Percentiles rank a stretch among this genome's conserved stretches.
These are phyloP conservation scores for Onthophagus sagittarius DNA, from an alignment of 2,888 invertebrate genomes.

Conservation along the genomic window DNA sequence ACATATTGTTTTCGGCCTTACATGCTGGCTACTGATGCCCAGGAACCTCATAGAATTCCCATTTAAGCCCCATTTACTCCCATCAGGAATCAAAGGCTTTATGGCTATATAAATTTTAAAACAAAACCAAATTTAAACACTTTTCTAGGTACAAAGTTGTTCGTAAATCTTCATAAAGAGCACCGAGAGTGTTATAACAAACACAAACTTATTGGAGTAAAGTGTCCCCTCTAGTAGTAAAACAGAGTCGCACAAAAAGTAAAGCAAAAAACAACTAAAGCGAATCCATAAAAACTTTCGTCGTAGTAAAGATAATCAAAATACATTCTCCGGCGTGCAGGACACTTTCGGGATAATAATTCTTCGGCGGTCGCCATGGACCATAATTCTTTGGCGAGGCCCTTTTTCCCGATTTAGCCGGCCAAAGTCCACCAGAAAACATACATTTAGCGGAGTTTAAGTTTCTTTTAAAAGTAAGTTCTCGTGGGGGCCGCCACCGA, in stretches of 20 bases:
- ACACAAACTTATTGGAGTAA: background rate
- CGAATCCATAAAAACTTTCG: background rate
- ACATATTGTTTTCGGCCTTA: conserved; percentile 19
- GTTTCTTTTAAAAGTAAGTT: conserved; percentile 36
- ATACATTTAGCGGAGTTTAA: conserved; percentile 38
- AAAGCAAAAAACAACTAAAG: background rate
- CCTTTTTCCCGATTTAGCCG: conserved; percentile 16
- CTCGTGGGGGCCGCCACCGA: conserved; percentile 1
- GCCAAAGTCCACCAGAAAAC: conserved; percentile 31
- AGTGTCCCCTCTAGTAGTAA: background rate
- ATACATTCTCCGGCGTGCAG: background rate
- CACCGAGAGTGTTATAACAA: background rate
- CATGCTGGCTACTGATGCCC: background rate
- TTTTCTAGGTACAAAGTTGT: background rate
- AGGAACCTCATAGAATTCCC: background rate
- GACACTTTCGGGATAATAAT: background rate
- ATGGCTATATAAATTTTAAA: background rate
- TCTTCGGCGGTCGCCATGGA: background rate
- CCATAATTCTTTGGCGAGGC: background rate
- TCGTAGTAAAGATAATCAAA: background rate
- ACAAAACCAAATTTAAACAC: no score
- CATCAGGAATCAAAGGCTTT: background rate
- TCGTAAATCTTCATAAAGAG: background rate
- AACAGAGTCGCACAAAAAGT: background rate
- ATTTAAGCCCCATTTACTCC: background rate